These are phyloP conservation scores for Phthorimaea operculella DNA, from an alignment of 1,140 invertebrate genomes.

Conservation along the genomic window DNA sequence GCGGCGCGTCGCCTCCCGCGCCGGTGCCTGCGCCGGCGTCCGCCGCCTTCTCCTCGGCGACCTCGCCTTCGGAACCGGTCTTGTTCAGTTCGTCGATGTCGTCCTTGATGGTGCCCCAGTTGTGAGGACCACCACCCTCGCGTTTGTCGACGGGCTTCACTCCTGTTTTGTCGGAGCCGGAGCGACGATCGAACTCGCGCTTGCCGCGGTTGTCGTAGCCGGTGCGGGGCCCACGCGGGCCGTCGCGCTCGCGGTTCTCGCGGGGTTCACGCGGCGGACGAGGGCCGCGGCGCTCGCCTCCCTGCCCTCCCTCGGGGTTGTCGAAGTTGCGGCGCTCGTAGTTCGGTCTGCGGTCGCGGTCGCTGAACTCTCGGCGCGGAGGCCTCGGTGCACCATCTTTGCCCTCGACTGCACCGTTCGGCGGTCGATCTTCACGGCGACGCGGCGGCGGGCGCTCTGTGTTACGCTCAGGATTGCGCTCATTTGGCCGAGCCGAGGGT, in stretches of 20 bases:
- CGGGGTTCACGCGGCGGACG: slow-evolving; percentile 61
- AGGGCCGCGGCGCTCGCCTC: slow-evolving; percentile 60
- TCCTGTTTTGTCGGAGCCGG: slow-evolving; percentile 94
- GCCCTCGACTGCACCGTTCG: slow-evolving; percentile 53
- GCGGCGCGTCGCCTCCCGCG: slow-evolving; percentile 52
- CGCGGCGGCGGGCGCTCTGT: slow-evolving; percentile 49
- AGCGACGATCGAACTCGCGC: slow-evolving; percentile 94
- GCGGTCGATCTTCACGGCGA: slow-evolving; percentile 56
- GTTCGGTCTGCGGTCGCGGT: slow-evolving; percentile 72
- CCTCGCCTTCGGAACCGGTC: slow-evolving; percentile 62
- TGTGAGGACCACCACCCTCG: slow-evolving; percentile 93
- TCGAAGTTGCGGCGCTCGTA: slow-evolving; percentile 60
- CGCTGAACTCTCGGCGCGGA: slow-evolving; percentile 50
- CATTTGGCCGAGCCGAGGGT: slow-evolving; percentile 38
- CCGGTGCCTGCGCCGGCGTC: slow-evolving; percentile 68
- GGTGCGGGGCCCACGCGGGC: slow-evolving; percentile 60
- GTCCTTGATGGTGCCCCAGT: slow-evolving; percentile 95
- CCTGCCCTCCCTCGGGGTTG: slow-evolving; percentile 53
- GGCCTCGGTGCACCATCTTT: slow-evolving; percentile 54
- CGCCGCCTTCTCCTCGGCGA: slow-evolving; percentile 62
- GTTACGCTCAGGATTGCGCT: slow-evolving; percentile 51
- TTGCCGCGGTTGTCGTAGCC: slow-evolving; percentile 80
- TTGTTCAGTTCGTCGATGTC: slow-evolving; percentile 81
- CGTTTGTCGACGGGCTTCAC: slow-evolving; percentile 94
- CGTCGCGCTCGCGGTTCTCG: slow-evolving; percentile 37